Evolutionary conservation across 1,140 invertebrate genomes (phyloP), one percentile per base, ranked within the genome.

Genomic region (Glossosoma conforme): DNA sequence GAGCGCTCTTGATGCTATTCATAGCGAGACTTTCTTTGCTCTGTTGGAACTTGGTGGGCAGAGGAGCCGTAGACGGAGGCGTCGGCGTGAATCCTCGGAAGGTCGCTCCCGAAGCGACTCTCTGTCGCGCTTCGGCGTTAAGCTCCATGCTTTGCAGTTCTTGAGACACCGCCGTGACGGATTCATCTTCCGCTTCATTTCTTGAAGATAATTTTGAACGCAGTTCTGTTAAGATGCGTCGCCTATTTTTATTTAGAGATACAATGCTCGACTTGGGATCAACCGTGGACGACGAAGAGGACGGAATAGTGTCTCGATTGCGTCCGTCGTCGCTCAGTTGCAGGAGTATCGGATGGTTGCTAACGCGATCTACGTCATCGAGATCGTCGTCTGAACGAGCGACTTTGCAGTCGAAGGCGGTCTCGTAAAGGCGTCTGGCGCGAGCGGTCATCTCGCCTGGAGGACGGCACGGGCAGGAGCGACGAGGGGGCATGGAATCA

Each of bases 341-440:
- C 60, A 84, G 62, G 24, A 89, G 67, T n/a, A 86, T 79, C 1
- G 86, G 84, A 64, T 89, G 85, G 65, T 89, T 89, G 45, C 84
- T 85, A 33, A 89, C 82, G 53, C 85, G 81, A 60, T 89, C 86
- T 17, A 87, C 79, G 58, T 88, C 84, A 61, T 90, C 86, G 38
- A 89, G 75, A 61, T 90, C 86, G 65, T 90, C 86, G 60, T 89
- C 85, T 8, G 85, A 89, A 33, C 85, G 82, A 60, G 80, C 85
- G 62, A 91, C 82, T 65, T 88, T 88, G 64, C 86, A 89, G 66
- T 91, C 89, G 68, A 92, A 92, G 30, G 89, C 89, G 25, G 89
- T 92, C 69, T 92, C 89, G 64, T 91, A 92, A 21, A 91, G 77
- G 65, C 87, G 86, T 59, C 85, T 77, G 60, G 56, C 56, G 11